These are phyloP conservation scores for Chaetophractus vellerosus DNA, from an alignment of 2,797 vertebrate species.

Conservation along the genomic window DNA sequence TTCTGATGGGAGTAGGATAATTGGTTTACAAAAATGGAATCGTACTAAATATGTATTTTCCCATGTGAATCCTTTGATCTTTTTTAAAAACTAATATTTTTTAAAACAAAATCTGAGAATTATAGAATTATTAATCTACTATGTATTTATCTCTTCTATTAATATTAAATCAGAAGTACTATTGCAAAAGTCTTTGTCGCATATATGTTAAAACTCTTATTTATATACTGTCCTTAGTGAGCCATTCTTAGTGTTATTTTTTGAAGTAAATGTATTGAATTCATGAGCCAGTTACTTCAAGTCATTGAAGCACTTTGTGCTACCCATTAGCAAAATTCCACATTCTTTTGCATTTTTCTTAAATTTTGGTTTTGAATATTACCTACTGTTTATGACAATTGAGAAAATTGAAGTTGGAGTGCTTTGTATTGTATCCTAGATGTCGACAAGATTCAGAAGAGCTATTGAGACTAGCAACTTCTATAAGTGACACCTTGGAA, in stretches of 20 bases:
- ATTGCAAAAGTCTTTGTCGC: background rate
- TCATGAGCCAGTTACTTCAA: slow-evolving; percentile 47
- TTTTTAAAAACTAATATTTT: slow-evolving; percentile 28
- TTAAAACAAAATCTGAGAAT: slow-evolving; percentile 24
- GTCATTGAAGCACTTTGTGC: slow-evolving; percentile 27
- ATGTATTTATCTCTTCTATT: slow-evolving; percentile 45
- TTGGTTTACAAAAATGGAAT: slow-evolving; percentile 38
- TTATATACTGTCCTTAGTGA: slow-evolving; percentile 20
- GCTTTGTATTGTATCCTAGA: slow-evolving; percentile 88
- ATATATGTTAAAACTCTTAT: slow-evolving; percentile 3
- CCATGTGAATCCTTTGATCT: slow-evolving; percentile 13
- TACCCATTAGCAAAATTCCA: slow-evolving; percentile 28
- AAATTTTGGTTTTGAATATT: slow-evolving; percentile 63
- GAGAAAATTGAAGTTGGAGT: slow-evolving; percentile 55
- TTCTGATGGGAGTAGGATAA: background rate
- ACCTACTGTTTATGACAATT: background rate
- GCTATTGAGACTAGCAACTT: slow-evolving; percentile 93
- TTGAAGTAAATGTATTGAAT: slow-evolving; percentile 31
- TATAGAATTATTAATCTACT: background rate
- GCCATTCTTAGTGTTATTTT: background rate
- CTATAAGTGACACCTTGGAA: slow-evolving; percentile 93
- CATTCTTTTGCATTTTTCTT: background rate
- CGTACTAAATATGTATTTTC: slow-evolving; percentile 40
- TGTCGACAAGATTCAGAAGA: slow-evolving; percentile 96
- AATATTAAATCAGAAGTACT: slow-evolving; percentile 56